These are phyloP conservation scores for Helicoverpa assulta DNA, from an alignment of 2,888 invertebrate species.

Conservation along the genomic window DNA sequence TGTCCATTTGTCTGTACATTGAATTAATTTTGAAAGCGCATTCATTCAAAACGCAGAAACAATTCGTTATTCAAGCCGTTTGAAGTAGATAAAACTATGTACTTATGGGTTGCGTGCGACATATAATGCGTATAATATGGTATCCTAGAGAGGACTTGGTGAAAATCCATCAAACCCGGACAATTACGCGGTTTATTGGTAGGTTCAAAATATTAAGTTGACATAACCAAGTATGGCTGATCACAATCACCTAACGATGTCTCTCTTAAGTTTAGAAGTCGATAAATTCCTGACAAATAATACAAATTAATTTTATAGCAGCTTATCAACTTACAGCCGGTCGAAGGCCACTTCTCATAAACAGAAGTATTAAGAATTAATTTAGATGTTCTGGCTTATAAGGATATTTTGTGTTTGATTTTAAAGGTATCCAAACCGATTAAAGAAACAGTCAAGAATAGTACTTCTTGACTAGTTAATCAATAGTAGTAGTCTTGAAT, in stretches of 20 bases:
- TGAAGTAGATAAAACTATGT: too few species aligned
- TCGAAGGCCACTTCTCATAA: not conserved
- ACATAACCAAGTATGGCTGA: not conserved
- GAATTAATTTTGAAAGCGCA: too few species aligned
- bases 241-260: slow-evolving; percentile 7
- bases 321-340: not conserved
- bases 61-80: too few species aligned
- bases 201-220: slow-evolving; percentile 16
- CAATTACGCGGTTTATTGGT: not conserved
- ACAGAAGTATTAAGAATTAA: not conserved
- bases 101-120: too few species aligned
- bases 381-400: not conserved
- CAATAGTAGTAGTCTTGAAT: too few species aligned
- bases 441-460: too few species aligned
- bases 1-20: not conserved
- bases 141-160: too few species aligned
- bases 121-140: too few species aligned
- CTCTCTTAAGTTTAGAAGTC: slow-evolving; percentile 5
- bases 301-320: slow-evolving; percentile 1
- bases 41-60: too few species aligned
- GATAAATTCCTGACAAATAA: slow-evolving; percentile 1
- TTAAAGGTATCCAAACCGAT: not conserved
- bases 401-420: not conserved
- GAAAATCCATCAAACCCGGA: not conserved
- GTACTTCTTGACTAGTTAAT: too few species aligned